A percentile compares a stretch with the other conserved stretches of the same genome.
These are phyloP conservation scores for Antigone vipio DNA, from an alignment of 2,113 vertebrate genomes.

Conservation along the genomic window DNA sequence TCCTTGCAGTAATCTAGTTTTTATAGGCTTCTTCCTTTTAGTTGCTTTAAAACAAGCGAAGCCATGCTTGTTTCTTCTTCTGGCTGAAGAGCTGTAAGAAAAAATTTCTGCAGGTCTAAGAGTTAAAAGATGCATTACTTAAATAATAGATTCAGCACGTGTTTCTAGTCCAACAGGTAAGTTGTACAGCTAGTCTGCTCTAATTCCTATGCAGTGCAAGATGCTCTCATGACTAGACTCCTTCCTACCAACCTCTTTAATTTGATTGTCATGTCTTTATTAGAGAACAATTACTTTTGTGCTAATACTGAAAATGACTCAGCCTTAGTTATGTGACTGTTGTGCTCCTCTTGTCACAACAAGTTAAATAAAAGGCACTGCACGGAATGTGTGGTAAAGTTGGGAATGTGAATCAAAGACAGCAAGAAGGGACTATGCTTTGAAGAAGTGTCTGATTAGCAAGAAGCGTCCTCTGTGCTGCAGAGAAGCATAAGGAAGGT, in stretches of 20 bases:
- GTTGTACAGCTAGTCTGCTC: background rate
- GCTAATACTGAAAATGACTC: background rate
- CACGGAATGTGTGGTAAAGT: background rate
- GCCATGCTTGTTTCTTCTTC: background rate
- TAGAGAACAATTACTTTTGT: slow-evolving; percentile 13
- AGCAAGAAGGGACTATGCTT: background rate
- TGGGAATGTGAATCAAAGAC: background rate
- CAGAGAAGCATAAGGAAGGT: background rate
- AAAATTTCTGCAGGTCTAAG: background rate
- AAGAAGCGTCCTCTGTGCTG: background rate
- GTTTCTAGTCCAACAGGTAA: background rate
- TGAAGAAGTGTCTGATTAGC: background rate
- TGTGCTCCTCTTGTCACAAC: slow-evolving; percentile 25
- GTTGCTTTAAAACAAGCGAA: background rate
- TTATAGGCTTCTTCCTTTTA: background rate
- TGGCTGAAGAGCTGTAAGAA: background rate
- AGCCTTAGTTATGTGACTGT: background rate
- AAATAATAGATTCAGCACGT: background rate
- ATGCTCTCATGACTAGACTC: background rate
- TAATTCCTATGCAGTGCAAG: background rate
- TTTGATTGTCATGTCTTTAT: slow-evolving; percentile 17
- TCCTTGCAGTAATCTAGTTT: background rate
- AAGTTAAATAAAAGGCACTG: slow-evolving; percentile 1
- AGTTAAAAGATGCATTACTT: background rate
- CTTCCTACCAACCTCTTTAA: background rate